These are phyloP conservation scores for Cantharis flavilabris DNA, from an alignment of 2,888 invertebrate genomes.

Conservation along the genomic window DNA sequence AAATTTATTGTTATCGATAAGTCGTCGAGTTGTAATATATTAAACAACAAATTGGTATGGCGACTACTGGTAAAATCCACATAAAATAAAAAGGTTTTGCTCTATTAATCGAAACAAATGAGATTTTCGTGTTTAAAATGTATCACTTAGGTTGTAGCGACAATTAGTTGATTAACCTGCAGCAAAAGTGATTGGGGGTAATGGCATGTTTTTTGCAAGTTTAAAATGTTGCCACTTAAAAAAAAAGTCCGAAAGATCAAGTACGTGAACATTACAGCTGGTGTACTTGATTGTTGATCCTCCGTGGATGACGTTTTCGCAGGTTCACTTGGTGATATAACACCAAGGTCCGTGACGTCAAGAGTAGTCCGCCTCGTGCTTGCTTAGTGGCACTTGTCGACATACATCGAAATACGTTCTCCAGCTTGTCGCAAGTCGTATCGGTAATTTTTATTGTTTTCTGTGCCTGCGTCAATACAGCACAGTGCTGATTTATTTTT, in stretches of 20 bases:
- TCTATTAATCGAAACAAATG: background rate
- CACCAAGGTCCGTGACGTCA: constrained; percentile 41
- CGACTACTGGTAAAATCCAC: background rate
- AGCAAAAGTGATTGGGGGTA: background rate
- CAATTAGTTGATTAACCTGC: background rate
- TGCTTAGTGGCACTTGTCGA: constrained; percentile 28
- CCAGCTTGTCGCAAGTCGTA: constrained; percentile 24
- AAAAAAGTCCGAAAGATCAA: background rate
- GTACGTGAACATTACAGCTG: background rate
- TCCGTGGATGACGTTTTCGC: constrained; percentile 21
- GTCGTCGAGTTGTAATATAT: background rate
- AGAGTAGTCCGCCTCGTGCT: constrained; percentile 37
- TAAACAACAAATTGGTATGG: background rate
- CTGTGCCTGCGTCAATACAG: background rate
- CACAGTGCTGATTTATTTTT: background rate
- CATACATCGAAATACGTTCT: constrained; percentile 23
- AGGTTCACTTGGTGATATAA: constrained; percentile 34
- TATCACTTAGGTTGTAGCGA: background rate
- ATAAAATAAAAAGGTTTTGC: background rate
- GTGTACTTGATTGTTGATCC: constrained; percentile 11
- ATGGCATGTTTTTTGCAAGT: background rate
- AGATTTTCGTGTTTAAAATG: background rate
- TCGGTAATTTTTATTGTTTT: constrained; percentile 21
- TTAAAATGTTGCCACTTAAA: background rate
- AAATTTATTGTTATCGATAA: background rate